phyloP scores from a whole-genome alignment of 1,140 invertebrate species.

The Melanaphis sacchari region DNA sequence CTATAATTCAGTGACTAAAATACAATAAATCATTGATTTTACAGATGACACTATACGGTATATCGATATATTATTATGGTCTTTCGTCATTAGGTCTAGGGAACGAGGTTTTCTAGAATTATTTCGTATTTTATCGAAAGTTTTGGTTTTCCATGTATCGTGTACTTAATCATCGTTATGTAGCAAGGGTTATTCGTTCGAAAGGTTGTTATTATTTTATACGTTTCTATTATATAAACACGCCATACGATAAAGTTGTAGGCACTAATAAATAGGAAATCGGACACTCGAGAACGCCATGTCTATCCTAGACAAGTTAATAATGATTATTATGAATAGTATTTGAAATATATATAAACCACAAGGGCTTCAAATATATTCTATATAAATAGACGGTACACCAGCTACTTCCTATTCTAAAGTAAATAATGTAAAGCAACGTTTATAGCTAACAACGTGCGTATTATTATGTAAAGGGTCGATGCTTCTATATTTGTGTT shows the following conservation, averaged over 20 bases:
- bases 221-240: neutral
- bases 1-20: neutral
- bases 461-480: neutral
- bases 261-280: neutral
- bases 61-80: neutral
- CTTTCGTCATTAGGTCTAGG: neutral
- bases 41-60: neutral
- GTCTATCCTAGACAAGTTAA: slow-evolving; percentile 30
- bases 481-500: neutral
- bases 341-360: neutral
- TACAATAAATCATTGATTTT: neutral
- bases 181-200: neutral
- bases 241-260: neutral
- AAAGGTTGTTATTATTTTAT: neutral
- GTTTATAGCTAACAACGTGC: neutral
- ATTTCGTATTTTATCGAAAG: neutral
- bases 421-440: slow-evolving; percentile 13
- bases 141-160: neutral
- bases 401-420: neutral
- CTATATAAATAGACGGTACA: neutral
- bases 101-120: neutral
- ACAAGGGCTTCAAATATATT: neutral
- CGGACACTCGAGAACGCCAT: neutral
- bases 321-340: neutral
- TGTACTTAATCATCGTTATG: neutral